Evolutionary conservation across 2,113 vertebrate species (phyloP).

Genomic region (Lycaon pictus): DNA sequence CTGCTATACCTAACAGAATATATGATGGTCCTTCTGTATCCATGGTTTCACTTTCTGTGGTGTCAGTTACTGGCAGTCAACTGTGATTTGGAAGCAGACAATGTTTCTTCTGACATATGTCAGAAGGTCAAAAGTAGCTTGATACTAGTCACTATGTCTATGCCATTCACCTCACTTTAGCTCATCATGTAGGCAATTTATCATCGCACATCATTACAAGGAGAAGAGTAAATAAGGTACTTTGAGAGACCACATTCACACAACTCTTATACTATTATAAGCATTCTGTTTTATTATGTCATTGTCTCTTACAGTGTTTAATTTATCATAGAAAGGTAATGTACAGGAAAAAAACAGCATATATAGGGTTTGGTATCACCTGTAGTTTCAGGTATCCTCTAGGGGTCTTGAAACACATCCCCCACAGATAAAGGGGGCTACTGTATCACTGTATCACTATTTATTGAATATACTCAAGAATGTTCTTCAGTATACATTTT

Average conservation of each 20-base stretch:
- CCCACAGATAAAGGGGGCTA: background rate
- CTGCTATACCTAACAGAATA: background rate
- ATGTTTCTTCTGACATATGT: background rate
- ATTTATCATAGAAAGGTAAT: background rate
- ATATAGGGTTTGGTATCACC: background rate
- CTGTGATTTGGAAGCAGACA: background rate
- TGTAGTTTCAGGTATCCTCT: background rate
- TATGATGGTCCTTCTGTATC: background rate
- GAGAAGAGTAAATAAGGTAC: background rate
- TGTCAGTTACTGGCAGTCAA: background rate
- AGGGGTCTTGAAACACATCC: background rate
- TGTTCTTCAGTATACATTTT: constrained; percentile 24
- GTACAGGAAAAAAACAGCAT: background rate
- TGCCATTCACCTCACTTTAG: background rate
- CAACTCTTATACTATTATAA: background rate
- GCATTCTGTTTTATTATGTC: background rate
- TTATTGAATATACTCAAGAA: constrained; percentile 38
- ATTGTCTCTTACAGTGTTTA: background rate
- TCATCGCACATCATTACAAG: background rate
- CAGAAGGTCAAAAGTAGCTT: background rate
- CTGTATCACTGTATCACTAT: background rate
- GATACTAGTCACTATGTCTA: background rate
- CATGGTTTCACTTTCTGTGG: background rate
- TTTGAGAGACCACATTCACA: background rate
- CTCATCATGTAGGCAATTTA: background rate